phyloP scores from a whole-genome alignment of 2,113 vertebrate genomes.

The Nesogale talazaci region DNA sequence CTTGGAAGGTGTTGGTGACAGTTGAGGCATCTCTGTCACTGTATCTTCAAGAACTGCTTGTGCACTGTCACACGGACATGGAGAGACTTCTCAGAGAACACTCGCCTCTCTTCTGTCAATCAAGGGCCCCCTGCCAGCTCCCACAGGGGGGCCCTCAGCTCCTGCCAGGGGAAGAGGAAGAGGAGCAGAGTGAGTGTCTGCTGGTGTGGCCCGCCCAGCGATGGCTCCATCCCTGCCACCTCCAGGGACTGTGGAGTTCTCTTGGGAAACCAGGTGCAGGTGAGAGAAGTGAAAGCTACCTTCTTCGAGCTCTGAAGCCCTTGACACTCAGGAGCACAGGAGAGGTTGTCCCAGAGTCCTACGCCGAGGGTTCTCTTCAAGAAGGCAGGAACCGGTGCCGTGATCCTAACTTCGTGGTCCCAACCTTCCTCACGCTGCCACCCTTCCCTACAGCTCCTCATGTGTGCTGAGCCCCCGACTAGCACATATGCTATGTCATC shows the following conservation, averaged over 20 bases:
- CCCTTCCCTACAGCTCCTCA: not conserved
- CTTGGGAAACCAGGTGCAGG: too few relatives aligned
- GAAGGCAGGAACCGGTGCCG: not conserved
- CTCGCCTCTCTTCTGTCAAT: not conserved
- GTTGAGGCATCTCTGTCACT: not conserved
- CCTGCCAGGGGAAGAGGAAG: not conserved
- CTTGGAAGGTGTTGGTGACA: not conserved
- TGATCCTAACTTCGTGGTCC: too few relatives aligned
- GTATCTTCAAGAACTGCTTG: too few relatives aligned
- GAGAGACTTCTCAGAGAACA: too few relatives aligned
- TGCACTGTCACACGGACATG: too few relatives aligned
- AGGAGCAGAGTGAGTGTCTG: not conserved
- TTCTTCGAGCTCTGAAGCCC: not conserved
- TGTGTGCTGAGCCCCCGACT: too few relatives aligned
- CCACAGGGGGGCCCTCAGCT: not conserved
- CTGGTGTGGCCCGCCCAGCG: not conserved
- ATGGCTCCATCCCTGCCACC: fast-evolving
- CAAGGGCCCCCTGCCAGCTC: not conserved
- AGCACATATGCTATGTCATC: too few relatives aligned
- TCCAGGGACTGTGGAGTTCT: not conserved
- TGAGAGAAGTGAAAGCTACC: too few relatives aligned
- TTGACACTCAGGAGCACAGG: not conserved
- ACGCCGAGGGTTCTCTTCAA: not conserved
- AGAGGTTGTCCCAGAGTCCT: too few relatives aligned
- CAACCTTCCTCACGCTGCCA: too few relatives aligned